These are phyloP conservation scores for Setipinna tenuifilis DNA, from an alignment of 2,797 vertebrate genomes.

Conservation along the genomic window DNA sequence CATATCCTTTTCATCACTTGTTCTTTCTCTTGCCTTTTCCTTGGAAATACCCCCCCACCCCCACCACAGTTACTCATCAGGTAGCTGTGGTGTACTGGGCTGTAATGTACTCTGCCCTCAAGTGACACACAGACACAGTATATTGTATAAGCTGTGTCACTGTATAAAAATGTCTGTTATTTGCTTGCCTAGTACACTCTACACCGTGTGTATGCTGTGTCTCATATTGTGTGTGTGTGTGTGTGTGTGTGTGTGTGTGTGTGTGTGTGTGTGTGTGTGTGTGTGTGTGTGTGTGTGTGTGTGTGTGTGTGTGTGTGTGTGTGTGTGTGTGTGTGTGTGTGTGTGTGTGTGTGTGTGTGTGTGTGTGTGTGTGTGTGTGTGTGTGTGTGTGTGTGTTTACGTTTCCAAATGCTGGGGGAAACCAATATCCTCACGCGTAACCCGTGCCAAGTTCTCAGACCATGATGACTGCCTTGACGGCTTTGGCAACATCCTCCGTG, in stretches of 20 bases:
- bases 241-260: background rate
- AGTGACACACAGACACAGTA: background rate
- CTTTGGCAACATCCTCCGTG: background rate
- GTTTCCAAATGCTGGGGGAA: background rate
- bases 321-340: background rate
- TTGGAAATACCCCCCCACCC: background rate
- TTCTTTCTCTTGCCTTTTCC: conserved; percentile 5
- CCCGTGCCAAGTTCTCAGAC: background rate
- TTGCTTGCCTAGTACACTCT: background rate
- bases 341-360: no score
- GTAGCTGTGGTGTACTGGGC: background rate
- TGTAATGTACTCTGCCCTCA: background rate
- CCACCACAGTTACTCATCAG: background rate
- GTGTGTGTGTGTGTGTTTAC: background rate
- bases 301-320: background rate
- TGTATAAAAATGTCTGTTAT: background rate
- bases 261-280: background rate
- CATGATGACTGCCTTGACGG: background rate
- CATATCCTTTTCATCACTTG: conserved; percentile 11
- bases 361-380: no score
- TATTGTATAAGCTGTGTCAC: background rate
- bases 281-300: background rate
- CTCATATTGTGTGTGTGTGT: background rate
- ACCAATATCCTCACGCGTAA: background rate
- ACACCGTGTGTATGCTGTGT: background rate